Evolutionary conservation across 2,888 invertebrate species (phyloP).

Genomic region (Mesodorylaimus sp.): DNA sequence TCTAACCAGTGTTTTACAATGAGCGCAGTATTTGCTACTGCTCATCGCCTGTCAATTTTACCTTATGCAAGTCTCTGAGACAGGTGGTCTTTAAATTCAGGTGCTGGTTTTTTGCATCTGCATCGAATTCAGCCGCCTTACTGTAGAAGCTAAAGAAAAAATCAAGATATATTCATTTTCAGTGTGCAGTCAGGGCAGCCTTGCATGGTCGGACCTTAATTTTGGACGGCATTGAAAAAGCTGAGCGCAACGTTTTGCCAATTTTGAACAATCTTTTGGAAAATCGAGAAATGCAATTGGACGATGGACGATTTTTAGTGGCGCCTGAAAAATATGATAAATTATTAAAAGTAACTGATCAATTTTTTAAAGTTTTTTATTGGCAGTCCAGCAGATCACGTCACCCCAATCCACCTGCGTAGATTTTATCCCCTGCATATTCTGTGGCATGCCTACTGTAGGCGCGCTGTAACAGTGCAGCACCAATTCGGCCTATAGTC

Average conservation of each 20-base stretch:
- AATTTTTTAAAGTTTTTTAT: not conserved
- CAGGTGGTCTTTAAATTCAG: too few species aligned
- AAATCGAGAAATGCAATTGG: conserved; percentile 92
- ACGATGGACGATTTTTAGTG: conserved; percentile 82
- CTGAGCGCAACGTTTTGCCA: conserved; percentile 85
- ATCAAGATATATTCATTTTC: conserved; percentile 14
- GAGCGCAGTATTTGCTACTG: too few species aligned
- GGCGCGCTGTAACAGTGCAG: too few species aligned
- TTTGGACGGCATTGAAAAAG: conserved; percentile 88
- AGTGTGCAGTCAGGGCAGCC: conserved; percentile 85
- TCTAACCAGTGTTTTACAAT: too few species aligned
- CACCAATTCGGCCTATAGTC: too few species aligned
- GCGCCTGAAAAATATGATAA: conserved; percentile 73
- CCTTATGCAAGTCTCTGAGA: too few species aligned
- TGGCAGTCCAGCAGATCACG: not conserved
- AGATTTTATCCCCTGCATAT: conserved; percentile 12
- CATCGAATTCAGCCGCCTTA: too few species aligned
- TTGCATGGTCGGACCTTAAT: conserved; percentile 66
- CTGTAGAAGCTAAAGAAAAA: not conserved
- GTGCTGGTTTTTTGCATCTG: too few species aligned
- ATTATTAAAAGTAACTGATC: conserved; percentile 48
- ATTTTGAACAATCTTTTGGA: conserved; percentile 85
- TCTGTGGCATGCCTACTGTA: too few species aligned
- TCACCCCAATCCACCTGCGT: not conserved
- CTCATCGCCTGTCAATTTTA: too few species aligned